phyloP scores from a whole-genome alignment of 2,113 vertebrate species.

The Taurulus bubalis region DNA sequence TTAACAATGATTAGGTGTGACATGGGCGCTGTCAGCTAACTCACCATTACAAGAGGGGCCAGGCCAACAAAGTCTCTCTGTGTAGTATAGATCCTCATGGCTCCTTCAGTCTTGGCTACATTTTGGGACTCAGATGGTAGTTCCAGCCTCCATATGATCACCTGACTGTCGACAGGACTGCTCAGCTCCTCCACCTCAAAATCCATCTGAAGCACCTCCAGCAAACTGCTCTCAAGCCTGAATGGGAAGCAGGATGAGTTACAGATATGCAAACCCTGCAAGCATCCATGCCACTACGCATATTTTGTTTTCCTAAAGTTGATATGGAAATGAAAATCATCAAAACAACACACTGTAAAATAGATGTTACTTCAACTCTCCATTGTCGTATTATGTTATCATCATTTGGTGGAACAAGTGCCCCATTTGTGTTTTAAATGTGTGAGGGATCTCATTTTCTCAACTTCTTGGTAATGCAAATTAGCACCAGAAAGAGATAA shows the following conservation, averaged over 20 bases:
- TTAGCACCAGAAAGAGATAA: neutral
- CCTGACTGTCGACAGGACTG: slow-evolving; percentile 86
- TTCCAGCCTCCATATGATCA: slow-evolving; percentile 93
- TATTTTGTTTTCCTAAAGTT: neutral
- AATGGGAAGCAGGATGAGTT: slow-evolving; percentile 8
- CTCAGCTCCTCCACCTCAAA: slow-evolving; percentile 88
- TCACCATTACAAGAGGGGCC: slow-evolving; percentile 93
- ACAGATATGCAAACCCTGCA: neutral
- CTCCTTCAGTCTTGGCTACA: slow-evolving; percentile 81
- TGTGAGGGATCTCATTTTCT: neutral
- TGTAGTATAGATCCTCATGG: slow-evolving; percentile 91
- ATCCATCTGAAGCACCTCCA: slow-evolving; percentile 94
- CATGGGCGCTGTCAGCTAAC: slow-evolving; percentile 49
- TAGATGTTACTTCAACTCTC: neutral
- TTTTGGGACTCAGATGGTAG: slow-evolving; percentile 81
- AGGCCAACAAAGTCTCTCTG: slow-evolving; percentile 90
- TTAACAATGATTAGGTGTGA: slow-evolving; percentile 34
- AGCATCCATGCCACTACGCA: neutral
- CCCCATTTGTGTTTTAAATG: neutral
- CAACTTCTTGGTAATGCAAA: neutral
- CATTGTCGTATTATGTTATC: neutral
- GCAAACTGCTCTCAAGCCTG: slow-evolving; percentile 77
- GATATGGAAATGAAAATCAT: neutral
- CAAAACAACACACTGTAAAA: neutral
- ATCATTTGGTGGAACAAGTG: neutral